These are phyloP conservation scores for Pristionchus entomophagus DNA, from an alignment of 2,888 invertebrate species.

Conservation along the genomic window DNA sequence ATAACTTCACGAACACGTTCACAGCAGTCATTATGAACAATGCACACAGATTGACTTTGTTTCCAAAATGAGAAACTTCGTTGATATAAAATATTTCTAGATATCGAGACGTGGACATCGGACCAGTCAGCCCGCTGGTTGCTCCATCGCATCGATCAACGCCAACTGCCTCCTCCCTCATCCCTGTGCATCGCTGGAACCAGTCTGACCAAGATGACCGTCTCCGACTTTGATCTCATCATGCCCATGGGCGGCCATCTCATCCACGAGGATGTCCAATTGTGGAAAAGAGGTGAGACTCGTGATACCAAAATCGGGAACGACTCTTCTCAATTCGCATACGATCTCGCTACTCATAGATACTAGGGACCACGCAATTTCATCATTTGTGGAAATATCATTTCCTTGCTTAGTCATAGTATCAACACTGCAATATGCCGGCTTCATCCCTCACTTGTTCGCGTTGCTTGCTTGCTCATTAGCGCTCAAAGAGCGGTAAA, in stretches of 20 bases:
- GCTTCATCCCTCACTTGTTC: not conserved
- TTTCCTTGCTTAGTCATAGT: too few relatives aligned
- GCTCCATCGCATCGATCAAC: not conserved
- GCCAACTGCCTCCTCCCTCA: not conserved
- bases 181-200: slow-evolving; percentile 19
- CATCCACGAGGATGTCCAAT: slow-evolving; percentile 37
- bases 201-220: slow-evolving; percentile 33
- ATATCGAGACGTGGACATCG: slow-evolving; percentile 10
- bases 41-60: too few relatives aligned
- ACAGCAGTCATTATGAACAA: too few relatives aligned
- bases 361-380: too few relatives aligned
- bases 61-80: too few relatives aligned
- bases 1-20: too few relatives aligned
- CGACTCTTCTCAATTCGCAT: too few relatives aligned
- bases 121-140: slow-evolving; percentile 46
- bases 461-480: slow-evolving; percentile 18
- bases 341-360: too few relatives aligned
- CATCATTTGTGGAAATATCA: too few relatives aligned
- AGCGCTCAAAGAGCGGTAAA: slow-evolving; percentile 17
- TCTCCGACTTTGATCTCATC: slow-evolving; percentile 31
- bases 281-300: slow-evolving; percentile 43
- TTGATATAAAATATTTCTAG: not conserved
- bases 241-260: not conserved
- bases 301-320: too few relatives aligned
- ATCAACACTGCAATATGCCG: too few relatives aligned